Base-by-base conservation (phyloP, 2,113 vertebrate species). In the Gobius niger region DNA sequence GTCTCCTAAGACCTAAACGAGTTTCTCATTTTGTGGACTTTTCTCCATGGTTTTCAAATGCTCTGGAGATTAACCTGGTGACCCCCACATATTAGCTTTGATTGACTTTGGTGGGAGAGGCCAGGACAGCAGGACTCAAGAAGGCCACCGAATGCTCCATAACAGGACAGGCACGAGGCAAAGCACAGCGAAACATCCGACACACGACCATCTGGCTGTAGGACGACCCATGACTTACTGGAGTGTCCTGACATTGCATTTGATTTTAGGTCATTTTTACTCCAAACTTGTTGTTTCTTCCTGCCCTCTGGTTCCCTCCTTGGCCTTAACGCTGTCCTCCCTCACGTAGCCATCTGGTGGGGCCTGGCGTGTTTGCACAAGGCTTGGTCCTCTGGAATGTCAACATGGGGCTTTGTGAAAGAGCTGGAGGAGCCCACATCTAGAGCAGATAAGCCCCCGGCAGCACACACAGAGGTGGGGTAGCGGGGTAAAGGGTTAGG, bases 381-480 rank as follows among this genome's bases (percentile, higher is more conserved):
- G 89, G 83, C 82, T 86, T 57, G 84, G 84, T 87, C 88, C 80
- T 86, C 83, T 87, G 90, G 92, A 92, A 93, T 93, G 92, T 92
- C 92, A 93, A 92, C 88, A 93, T 19, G 50, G 52, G 80, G 77
- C 82, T 90, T 91, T 89, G 84, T 90, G 85, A 76, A 34, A 34
- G 78, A 77, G 83, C 80, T 81, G 79, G 63, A 81, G 86, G 82
- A 87, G 86, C 84, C 81, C 70, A 78, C 75, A 87, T 88, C 80
- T 80, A 88, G 72, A 72, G 70, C 54, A 91, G 91, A 89, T 89
- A 87, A 91, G 82, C 79, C 79, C 81, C 84, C 72, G 70, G 51
- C 63, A 81, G 63, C 71, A 70, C 67, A 56, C 7, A 56, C 13
- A 49, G 50, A 10, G 53, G 13, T 54, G 52, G 52, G 52, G 52